Conservation (phyloP, 2,113 vertebrate species). For the Stegastes partitus region DNA sequence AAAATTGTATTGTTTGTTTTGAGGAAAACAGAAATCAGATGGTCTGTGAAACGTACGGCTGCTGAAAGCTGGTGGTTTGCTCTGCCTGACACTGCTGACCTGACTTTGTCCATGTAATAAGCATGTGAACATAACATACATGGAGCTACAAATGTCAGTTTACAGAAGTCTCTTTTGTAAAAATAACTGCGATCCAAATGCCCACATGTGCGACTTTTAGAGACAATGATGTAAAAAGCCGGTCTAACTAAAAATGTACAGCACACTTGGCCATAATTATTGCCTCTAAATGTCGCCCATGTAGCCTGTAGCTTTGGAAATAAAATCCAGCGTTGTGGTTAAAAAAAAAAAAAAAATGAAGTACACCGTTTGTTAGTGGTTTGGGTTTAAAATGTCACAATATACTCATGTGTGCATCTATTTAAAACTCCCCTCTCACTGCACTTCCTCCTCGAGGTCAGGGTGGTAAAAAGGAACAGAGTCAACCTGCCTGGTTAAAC, state of each 20-base stretch:
- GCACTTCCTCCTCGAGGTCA: slow-evolving; percentile 24
- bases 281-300: slow-evolving; percentile 34
- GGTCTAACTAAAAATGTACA: slow-evolving; percentile 22
- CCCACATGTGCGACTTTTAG: slow-evolving; percentile 34
- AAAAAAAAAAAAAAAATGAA: slow-evolving; percentile 52
- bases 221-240: slow-evolving; percentile 8
- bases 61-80: slow-evolving; percentile 59
- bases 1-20: neutral
- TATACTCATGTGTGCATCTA: slow-evolving; percentile 6
- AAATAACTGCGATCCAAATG: slow-evolving; percentile 10
- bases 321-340: slow-evolving; percentile 20
- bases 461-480: slow-evolving; percentile 18
- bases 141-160: slow-evolving; percentile 9
- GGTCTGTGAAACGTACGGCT: slow-evolving; percentile 42
- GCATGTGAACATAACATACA: slow-evolving; percentile 14
- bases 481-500: slow-evolving; percentile 21
- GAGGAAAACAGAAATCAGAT: neutral
- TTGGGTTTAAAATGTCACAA: slow-evolving; percentile 19
- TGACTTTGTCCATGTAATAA: slow-evolving; percentile 68
- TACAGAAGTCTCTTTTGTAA: neutral
- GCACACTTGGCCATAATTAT: slow-evolving; percentile 18
- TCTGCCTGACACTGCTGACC: slow-evolving; percentile 55
- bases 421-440: slow-evolving; percentile 39
- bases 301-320: slow-evolving; percentile 10
- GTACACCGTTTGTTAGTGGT: slow-evolving; percentile 27